phyloP scores from a whole-genome alignment of 2,888 invertebrate genomes.

The Caenorhabditis uteleia region DNA sequence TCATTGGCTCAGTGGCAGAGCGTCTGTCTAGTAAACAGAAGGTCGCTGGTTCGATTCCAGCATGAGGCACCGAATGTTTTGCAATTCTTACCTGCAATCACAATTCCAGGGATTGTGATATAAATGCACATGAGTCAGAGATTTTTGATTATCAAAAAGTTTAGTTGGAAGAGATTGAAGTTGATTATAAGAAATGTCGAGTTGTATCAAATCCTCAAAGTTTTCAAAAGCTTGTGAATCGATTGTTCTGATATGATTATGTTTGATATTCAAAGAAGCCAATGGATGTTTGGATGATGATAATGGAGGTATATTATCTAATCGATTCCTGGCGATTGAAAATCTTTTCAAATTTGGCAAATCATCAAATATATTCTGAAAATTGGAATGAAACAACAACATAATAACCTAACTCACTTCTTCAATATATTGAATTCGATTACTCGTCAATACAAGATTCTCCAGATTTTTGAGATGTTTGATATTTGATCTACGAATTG shows the following conservation, averaged over 20 bases:
- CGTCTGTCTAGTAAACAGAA: conserved; percentile 69
- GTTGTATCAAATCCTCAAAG: conserved; percentile 50
- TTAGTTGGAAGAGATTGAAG: conserved; percentile 45
- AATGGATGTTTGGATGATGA: conserved; percentile 14
- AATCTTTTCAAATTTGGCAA: conserved; percentile 38
- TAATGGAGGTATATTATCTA: conserved; percentile 32
- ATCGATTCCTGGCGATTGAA: conserved; percentile 36
- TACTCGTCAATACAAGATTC: conserved; percentile 37
- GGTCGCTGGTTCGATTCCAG: conserved; percentile 67
- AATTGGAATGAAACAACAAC: background rate
- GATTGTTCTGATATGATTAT: conserved; percentile 37
- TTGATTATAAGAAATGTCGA: conserved; percentile 61
- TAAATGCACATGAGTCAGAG: conserved; percentile 30
- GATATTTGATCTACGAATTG: conserved; percentile 18
- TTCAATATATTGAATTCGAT: conserved; percentile 33
- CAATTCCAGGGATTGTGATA: conserved; percentile 64
- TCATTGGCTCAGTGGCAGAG: conserved; percentile 69
- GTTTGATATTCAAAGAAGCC: conserved; percentile 43
- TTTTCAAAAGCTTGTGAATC: conserved; percentile 32
- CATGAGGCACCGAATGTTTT: conserved; percentile 54
- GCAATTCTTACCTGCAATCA: conserved; percentile 56
- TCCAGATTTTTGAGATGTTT: conserved; percentile 21
- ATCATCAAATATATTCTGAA: conserved; percentile 60
- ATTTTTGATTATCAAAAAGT: conserved; percentile 23
- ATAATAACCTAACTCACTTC: too few species aligned